These are phyloP conservation scores for Heliconius melpomene DNA, from an alignment of 1,140 invertebrate genomes.

Conservation along the genomic window DNA sequence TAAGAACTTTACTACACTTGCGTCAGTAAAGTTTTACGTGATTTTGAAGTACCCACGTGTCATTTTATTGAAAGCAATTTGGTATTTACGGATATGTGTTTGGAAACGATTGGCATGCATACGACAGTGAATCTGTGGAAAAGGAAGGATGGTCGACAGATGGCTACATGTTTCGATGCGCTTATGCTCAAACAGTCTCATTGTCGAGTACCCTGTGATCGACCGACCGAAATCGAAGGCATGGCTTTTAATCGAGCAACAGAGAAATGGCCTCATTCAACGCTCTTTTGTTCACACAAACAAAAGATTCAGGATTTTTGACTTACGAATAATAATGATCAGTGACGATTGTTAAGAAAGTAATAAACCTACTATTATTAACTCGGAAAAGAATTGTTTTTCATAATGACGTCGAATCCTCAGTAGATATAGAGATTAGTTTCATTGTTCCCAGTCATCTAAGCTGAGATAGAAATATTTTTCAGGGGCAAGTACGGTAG, in stretches of 20 bases:
- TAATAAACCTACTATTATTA: constrained; percentile 28
- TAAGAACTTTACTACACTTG: neutral
- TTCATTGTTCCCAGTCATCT: neutral
- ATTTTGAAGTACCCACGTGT: neutral
- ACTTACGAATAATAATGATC: constrained; percentile 33
- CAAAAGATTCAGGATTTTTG: constrained; percentile 39
- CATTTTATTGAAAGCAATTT: neutral
- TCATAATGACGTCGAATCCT: neutral
- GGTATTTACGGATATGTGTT: neutral
- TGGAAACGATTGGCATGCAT: neutral
- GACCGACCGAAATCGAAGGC: constrained; percentile 41
- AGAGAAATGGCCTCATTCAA: constrained; percentile 33
- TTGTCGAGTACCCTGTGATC: constrained; percentile 35
- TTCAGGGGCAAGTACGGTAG: constrained; percentile 6
- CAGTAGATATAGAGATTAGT: constrained; percentile 11
- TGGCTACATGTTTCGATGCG: constrained; percentile 30
- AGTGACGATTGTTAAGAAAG: constrained; percentile 30
- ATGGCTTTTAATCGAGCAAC: constrained; percentile 41
- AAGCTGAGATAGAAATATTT: constrained; percentile 5
- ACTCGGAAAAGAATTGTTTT: constrained; percentile 5
- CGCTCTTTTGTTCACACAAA: constrained; percentile 38
- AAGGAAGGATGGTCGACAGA: constrained; percentile 31
- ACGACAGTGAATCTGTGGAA: constrained; percentile 31
- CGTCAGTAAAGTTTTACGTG: neutral
- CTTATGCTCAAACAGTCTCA: constrained; percentile 35